Evolutionary conservation across 2,797 vertebrate species (phyloP), one percentile per base, ranked within the genome.

Genomic region (Avahi laniger): DNA sequence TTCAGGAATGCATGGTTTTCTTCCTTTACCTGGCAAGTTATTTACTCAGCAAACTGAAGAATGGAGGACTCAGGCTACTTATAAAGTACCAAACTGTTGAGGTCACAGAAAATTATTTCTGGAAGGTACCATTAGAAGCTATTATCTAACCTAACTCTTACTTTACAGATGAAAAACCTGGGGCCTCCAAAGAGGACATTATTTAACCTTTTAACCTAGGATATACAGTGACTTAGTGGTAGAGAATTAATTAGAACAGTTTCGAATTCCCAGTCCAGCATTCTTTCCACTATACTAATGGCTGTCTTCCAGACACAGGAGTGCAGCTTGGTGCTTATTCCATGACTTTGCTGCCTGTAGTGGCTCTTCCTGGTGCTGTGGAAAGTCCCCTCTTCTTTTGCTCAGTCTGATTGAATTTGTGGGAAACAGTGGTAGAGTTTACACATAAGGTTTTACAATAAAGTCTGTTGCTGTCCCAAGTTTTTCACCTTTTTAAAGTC

Each of bases 381-480:
- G 50, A 57, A 80, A 61, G 76, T 69, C 48, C 84, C 22, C 33
- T 35, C 4, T 57, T 92, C 88, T 5, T 78, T 88, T n/a, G 48
- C 15, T 54, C 0, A 0, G 2, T 83, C 93, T 63, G 35, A 73
- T 95, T 98, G 96, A 94, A 87, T 97, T 96, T 97, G 86, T 95
- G 94, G 97, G 65, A 97, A 97, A 93, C 35, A 90, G 50, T 91
- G 91, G 91, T 93, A 96, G 76, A 38, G 82, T 93, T 95, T 94
- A 20, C 93, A 11, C 70, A 81, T 91, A 94, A 92, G 86, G 35
- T 70, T 70, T 96, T 89, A 46, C 59, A 90, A 10, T 92, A 9
- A 30, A 78, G 89, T 90, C 65, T 78, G 26, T 46, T 93, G 81
- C 93, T 57, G 85, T 59, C 10, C 89, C 57, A 28, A 9, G 61